These are phyloP conservation scores for Ichneumoninae sp. DNA, from an alignment of 2,888 invertebrate genomes.

Conservation along the genomic window DNA sequence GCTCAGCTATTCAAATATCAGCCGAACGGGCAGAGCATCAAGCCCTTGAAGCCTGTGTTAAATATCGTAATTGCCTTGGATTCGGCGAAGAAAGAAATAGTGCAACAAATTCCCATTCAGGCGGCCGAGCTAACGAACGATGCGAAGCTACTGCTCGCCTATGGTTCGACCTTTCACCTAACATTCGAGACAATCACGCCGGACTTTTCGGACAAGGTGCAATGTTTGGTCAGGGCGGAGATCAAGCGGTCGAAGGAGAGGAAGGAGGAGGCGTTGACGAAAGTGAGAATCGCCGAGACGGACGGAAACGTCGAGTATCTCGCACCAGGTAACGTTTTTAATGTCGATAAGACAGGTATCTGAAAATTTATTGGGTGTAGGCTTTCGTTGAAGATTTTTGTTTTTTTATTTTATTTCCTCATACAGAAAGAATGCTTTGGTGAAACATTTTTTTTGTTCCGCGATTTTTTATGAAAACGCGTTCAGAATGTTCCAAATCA, in stretches of 20 bases:
- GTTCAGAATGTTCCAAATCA: too few species aligned
- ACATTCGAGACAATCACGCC: constrained; percentile 79
- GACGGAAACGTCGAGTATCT: constrained; percentile 85
- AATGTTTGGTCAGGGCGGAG: constrained; percentile 85
- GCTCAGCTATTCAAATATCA: constrained; percentile 92
- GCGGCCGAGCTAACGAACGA: constrained; percentile 81
- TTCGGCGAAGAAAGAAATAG: constrained; percentile 83
- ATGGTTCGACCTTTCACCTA: constrained; percentile 76
- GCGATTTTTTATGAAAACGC: too few species aligned
- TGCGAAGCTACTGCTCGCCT: constrained; percentile 77
- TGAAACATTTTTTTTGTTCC: not conserved
- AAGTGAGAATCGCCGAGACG: constrained; percentile 83
- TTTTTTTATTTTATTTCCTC: not conserved
- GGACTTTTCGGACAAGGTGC: constrained; percentile 84
- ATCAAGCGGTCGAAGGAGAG: constrained; percentile 78
- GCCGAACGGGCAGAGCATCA: constrained; percentile 89
- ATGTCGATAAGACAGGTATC: not conserved
- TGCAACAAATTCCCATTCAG: constrained; percentile 86
- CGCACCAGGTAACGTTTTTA: constrained; percentile 76
- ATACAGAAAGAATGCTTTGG: too few species aligned
- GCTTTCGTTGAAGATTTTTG: not conserved
- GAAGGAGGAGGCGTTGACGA: constrained; percentile 81
- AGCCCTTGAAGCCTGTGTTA: constrained; percentile 88
- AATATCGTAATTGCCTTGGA: constrained; percentile 88
- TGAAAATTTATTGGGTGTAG: not conserved